phyloP scores from a whole-genome alignment of 2,113 vertebrate genomes.

The Willisornis vidua region DNA sequence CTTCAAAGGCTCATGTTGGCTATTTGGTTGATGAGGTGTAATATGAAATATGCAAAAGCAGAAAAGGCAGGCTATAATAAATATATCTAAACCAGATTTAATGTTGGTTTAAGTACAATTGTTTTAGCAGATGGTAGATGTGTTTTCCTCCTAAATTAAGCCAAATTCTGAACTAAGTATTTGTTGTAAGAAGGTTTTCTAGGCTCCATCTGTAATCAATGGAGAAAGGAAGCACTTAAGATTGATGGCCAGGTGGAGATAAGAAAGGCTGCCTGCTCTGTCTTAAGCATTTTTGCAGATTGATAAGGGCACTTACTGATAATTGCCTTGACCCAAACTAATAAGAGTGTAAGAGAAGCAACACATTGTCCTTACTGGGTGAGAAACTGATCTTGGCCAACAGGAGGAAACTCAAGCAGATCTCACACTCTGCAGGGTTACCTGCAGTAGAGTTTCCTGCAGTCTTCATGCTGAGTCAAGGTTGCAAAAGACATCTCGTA shows the following conservation, averaged over 20 bases:
- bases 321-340: not conserved
- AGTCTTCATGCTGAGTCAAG: not conserved
- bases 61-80: not conserved
- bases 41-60: not conserved
- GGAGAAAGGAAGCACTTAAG: not conserved
- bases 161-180: not conserved
- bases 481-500: not conserved
- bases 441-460: not conserved
- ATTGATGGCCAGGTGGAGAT: not conserved
- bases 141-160: not conserved
- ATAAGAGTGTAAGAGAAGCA: not conserved
- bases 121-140: not conserved
- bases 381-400: not conserved
- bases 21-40: not conserved
- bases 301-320: not conserved
- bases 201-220: not conserved
- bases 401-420: not conserved
- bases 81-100: not conserved
- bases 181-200: not conserved
- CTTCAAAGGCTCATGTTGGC: not conserved
- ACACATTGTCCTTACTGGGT: not conserved
- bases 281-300: not conserved
- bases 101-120: not conserved
- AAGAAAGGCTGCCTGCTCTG: not conserved
- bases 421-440: not conserved